Conservation (phyloP, 2,797 vertebrate genomes). For the Etheostoma perlongum region DNA sequence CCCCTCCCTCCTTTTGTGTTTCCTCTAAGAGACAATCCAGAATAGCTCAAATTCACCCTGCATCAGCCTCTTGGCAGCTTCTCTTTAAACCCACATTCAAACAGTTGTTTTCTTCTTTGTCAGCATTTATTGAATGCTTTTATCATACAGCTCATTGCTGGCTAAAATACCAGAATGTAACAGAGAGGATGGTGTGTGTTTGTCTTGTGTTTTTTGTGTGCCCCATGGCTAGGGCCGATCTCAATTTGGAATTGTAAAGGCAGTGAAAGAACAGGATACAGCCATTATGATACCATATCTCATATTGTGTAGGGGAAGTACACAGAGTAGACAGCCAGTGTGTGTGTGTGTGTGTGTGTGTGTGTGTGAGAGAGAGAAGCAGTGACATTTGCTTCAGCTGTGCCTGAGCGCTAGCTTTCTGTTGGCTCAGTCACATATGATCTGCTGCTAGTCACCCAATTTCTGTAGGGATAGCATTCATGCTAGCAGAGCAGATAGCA, state of each 20-base stretch:
- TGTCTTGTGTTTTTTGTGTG: not conserved
- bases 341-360: constrained; percentile 21
- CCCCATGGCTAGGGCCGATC: constrained; percentile 45
- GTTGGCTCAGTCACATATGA: constrained; percentile 19
- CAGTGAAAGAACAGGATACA: constrained; percentile 33
- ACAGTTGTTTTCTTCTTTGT: constrained; percentile 33
- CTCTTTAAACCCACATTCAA: constrained; percentile 42
- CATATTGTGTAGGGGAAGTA: constrained; percentile 19
- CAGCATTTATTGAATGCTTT: constrained; percentile 44
- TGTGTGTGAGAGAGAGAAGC: not conserved
- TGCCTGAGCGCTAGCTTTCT: not conserved
- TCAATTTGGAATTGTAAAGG: constrained; percentile 35
- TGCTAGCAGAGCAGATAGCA: constrained; percentile 21
- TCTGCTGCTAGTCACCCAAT: constrained; percentile 17
- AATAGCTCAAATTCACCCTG: constrained; percentile 30
- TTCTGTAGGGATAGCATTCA: constrained; percentile 41
- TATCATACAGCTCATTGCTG: constrained; percentile 40
- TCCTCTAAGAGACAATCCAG: constrained; percentile 16
- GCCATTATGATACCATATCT: constrained; percentile 33
- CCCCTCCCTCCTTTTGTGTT: constrained; percentile 13
- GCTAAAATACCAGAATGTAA: constrained; percentile 24
- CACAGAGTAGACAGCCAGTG: not conserved
- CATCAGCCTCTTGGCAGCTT: constrained; percentile 47
- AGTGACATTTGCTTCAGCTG: too few relatives aligned
- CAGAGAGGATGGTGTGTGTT: constrained; percentile 24